Base-by-base conservation (phyloP, 2,797 vertebrate species). In the Pempheris klunzingeri region DNA sequence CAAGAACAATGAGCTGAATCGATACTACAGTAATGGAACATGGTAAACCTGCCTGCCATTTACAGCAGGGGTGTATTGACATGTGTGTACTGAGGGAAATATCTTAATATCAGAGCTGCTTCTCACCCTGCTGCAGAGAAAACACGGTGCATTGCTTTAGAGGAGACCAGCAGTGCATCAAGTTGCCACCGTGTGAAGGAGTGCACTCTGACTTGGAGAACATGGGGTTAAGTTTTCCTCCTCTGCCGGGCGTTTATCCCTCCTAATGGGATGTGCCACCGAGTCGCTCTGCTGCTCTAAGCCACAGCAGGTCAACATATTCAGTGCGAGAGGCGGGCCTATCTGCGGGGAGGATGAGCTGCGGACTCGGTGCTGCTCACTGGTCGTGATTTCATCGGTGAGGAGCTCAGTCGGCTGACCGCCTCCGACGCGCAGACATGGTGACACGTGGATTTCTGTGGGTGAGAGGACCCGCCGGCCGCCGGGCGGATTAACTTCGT, bases 221-320 rank as follows among this genome's bases (percentile, higher is more conserved):
- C 81, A 94, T 44, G 88, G 92, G 93, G 93, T 94, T 94, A 94
- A 93, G 74, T 88, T 87, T 77, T 74, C 77, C 63, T 83, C 83
- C 74, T 79, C 81, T 41, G 67, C 67, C 54, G 65, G 63, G 71
- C 71, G 88, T 83, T 94, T 80, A 93, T 93, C 92, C 92, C 75
- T 89, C 79, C 82, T 94, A 93, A 95, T 93, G 93, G 93, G 93
- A 94, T 94, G 90, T 92, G 92, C 82, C 89, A 77, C 85, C 80
- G 88, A 84, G 87, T 91, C 88, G 85, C 84, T 90, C 78, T 53
- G 81, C 86, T 64, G 83, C 58, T 88, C 88, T 93, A 71, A 93
- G 90, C 90, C 55, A 36, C 83, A 87, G 92, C 92, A 89, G 93
- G 85, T 93, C 93, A 88, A 82, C 89, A 80, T 68, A 89, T 87